Percentiles rank a stretch among this genome's conserved stretches.
Evolutionary conservation across 37 sponge, comb jelly and placozoan species (phyloP).

Genomic region (Ianthella basta): DNA sequence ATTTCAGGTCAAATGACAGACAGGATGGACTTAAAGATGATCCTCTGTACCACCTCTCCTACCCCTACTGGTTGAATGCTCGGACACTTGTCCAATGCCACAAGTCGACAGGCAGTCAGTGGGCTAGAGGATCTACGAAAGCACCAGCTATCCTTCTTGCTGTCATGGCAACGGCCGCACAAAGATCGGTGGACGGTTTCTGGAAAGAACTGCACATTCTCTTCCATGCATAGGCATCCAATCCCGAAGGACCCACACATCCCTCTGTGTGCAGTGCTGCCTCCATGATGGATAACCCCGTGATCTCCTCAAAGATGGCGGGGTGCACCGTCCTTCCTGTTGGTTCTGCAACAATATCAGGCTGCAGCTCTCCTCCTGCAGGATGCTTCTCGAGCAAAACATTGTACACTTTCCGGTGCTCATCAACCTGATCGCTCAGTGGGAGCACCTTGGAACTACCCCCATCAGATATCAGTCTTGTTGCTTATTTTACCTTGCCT

Average conservation of each 20-base stretch:
- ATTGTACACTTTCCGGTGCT: neutral
- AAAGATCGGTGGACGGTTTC: neutral
- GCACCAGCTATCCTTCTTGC: neutral
- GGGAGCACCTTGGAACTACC: neutral
- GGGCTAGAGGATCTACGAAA: neutral
- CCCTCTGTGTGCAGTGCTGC: constrained; percentile 19
- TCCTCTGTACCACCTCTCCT: constrained; percentile 5
- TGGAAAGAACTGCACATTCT: constrained; percentile 13
- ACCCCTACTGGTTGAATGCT: constrained; percentile 17
- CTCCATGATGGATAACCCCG: constrained; percentile 6
- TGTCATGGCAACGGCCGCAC: neutral
- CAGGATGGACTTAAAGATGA: constrained; percentile 15
- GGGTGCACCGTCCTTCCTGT: neutral
- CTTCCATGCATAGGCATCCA: constrained; percentile 4
- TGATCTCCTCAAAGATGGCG: neutral
- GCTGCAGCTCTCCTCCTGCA: neutral
- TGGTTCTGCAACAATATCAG: neutral
- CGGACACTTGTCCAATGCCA: constrained; percentile 19
- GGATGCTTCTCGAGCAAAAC: constrained; percentile 5
- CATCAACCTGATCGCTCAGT: neutral
- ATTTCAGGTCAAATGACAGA: neutral
- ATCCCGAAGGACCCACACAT: neutral
- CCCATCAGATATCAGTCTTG: neutral
- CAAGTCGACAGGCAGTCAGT: constrained; percentile 9
- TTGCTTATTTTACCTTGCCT: neutral